phyloP scores from a whole-genome alignment of 2,888 invertebrate species.

The Ceramica pisi region DNA sequence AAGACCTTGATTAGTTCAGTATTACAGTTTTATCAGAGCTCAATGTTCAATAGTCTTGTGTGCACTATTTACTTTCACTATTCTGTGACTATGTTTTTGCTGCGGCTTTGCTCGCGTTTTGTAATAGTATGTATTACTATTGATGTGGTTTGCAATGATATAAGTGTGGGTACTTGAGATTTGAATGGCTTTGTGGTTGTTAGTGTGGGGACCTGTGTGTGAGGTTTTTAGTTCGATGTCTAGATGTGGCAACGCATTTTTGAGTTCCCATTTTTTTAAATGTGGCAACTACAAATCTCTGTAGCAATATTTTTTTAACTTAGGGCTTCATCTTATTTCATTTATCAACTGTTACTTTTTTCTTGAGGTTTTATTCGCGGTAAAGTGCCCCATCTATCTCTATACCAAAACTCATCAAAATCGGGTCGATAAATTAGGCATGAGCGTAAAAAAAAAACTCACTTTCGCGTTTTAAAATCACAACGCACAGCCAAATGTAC shows the following conservation, averaged over 20 bases:
- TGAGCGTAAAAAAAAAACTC: too few species aligned
- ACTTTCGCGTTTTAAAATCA: too few species aligned
- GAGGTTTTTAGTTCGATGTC: neutral
- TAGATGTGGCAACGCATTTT: neutral
- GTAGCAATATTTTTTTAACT: too few species aligned
- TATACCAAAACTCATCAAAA: too few species aligned
- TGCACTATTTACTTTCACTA: conserved; percentile 52
- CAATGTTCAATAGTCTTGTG: conserved; percentile 14
- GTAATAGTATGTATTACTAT: conserved; percentile 28
- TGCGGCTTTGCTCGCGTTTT: conserved; percentile 33
- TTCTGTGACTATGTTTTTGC: conserved; percentile 47
- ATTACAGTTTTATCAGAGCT: neutral
- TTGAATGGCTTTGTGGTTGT: neutral
- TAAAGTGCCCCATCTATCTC: too few species aligned
- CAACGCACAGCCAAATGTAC: too few species aligned
- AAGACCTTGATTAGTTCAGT: neutral
- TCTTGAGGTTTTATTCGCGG: too few species aligned
- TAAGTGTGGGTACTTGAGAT: neutral
- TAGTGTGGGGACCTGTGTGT: neutral
- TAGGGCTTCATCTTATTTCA: too few species aligned
- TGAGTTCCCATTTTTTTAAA: too few species aligned
- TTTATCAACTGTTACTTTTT: too few species aligned
- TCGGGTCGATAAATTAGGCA: too few species aligned
- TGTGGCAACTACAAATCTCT: too few species aligned
- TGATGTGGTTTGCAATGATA: conserved; percentile 9